Conservation (phyloP, 2,113 vertebrate species). For the Cacatua alba region DNA sequence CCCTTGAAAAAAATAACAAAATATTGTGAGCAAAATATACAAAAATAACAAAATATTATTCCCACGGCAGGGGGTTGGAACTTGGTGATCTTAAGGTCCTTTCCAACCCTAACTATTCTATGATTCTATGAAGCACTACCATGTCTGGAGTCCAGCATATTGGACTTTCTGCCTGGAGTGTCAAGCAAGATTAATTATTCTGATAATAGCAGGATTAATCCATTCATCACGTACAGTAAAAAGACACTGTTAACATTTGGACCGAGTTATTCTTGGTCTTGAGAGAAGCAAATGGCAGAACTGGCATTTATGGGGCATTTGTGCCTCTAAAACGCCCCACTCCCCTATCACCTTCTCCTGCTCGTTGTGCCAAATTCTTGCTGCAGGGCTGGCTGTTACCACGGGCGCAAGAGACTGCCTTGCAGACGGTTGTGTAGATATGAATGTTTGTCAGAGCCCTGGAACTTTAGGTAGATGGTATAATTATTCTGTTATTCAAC, state of each 20-base stretch:
- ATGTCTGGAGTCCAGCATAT: not conserved
- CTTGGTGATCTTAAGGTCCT: not conserved
- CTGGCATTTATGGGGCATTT: not conserved
- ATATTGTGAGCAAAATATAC: not conserved
- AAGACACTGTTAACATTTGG: not conserved
- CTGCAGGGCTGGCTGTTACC: constrained; percentile 17
- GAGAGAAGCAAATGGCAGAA: not conserved
- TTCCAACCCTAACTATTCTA: not conserved
- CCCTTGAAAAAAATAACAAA: constrained; percentile 37
- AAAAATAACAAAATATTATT: constrained; percentile 30
- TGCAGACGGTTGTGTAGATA: not conserved
- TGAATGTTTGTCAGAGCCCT: not conserved
- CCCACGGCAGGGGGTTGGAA: not conserved
- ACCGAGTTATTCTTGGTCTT: not conserved
- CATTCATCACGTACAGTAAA: not conserved
- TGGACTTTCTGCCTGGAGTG: constrained; percentile 14
- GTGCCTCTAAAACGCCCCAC: not conserved
- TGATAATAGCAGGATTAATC: constrained; percentile 13
- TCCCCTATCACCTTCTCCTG: not conserved
- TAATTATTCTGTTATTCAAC: constrained; percentile 34
- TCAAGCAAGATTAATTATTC: constrained; percentile 42
- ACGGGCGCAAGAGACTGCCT: constrained; percentile 5
- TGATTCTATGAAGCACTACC: not conserved
- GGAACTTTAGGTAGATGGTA: not conserved
- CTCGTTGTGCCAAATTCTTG: not conserved